Evolutionary conservation across 2,797 vertebrate genomes (phyloP), one percentile per base, ranked within the genome.

Genomic region (Vultur gryphus): DNA sequence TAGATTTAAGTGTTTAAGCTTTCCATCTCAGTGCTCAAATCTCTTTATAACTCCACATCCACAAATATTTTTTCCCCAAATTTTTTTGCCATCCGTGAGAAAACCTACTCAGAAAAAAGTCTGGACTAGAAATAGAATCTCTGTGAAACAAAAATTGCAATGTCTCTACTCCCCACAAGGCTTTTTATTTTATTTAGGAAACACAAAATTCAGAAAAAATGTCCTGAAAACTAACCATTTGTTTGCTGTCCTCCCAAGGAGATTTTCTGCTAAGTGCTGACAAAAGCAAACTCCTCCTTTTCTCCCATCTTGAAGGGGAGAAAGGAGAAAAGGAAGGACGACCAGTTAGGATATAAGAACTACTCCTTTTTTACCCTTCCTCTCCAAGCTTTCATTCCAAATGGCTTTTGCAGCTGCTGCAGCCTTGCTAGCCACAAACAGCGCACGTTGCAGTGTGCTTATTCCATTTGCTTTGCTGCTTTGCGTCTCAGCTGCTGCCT

Each of bases 401-500:
- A 71, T 43, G 37, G 6, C 10, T 70, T 73, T 66, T 64, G 39
- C n/a, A 69, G 39, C 21, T 89, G 28, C 52, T 69, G 33, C 58
- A 84, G 48, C 16, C 37, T 73, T 73, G 16, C 25, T 77, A 44
- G 31, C 54, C n/a, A 17, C 67, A 43, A 64, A 35, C n/a, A 76
- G 5, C 1, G 1, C 51, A 33, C 5, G 3, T 7, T 72, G 33
- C 1, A 1, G 4, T 33, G 18, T 1, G 0, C 8, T 80, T 80
- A 44, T 44, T 85, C 55, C 66, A 15, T n/a, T 75, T 62, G 17
- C 35, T 92, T 75, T 91, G 29, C 62, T 67, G 16, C 65, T 78
- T 79, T 86, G 20, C 12, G 3, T 85, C 75, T 91, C 48, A 49
- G 37, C 44, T 64, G 13, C 46, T 89, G 14, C 64, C 55, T 65